These are phyloP conservation scores for Echiichthys vipera DNA, from an alignment of 2,797 vertebrate species.

Conservation along the genomic window DNA sequence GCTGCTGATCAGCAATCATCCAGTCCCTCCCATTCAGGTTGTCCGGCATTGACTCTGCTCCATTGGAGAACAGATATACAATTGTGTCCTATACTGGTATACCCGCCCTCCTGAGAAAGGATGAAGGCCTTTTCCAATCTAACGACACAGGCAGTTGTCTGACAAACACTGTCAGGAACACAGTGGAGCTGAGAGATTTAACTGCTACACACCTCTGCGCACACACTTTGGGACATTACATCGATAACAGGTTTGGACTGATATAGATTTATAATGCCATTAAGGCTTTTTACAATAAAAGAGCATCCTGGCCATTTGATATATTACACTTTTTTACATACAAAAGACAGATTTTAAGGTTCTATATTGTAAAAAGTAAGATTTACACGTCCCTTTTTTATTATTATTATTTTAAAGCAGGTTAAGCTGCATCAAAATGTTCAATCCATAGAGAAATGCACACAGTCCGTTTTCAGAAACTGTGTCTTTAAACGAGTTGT, in stretches of 20 bases:
- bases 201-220: conserved; percentile 29
- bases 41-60: neutral
- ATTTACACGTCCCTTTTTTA: too few species aligned
- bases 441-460: too few species aligned
- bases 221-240: conserved; percentile 41
- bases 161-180: conserved; percentile 42
- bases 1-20: neutral
- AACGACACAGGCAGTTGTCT: conserved; percentile 45
- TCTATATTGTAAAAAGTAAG: too few species aligned
- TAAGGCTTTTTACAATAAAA: conserved; percentile 4
- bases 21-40: neutral
- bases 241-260: conserved; percentile 35
- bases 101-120: conserved; percentile 26
- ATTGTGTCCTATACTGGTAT: conserved; percentile 17
- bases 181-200: conserved; percentile 43
- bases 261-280: conserved; percentile 25
- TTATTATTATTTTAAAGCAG: too few species aligned
- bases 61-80: conserved; percentile 29
- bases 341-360: conserved; percentile 5
- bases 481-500: too few species aligned
- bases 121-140: conserved; percentile 33
- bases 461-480: too few species aligned
- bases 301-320: conserved; percentile 1
- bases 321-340: neutral
- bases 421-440: too few species aligned